Evolutionary conservation across 2,888 invertebrate genomes (phyloP).

Genomic region (Clitarchus hookeri): DNA sequence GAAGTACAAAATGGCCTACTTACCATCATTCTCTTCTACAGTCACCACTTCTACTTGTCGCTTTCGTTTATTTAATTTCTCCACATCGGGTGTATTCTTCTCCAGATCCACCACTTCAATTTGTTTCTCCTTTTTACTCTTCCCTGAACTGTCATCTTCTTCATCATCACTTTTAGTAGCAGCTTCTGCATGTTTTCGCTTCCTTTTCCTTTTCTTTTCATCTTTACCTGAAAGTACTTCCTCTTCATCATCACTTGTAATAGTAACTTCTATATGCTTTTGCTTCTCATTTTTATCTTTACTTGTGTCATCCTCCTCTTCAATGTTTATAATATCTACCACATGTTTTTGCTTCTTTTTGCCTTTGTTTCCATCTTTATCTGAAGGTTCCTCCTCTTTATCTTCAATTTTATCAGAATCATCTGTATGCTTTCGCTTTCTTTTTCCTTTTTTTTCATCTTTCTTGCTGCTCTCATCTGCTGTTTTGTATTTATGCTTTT

Average conservation of each 20-base stretch:
- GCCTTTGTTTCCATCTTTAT: background rate
- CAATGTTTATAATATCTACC: background rate
- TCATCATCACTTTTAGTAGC: conserved; percentile 16
- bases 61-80: conserved; percentile 27
- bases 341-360: conserved; percentile 19
- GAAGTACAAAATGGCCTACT: background rate
- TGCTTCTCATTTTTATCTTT: conserved; percentile 11
- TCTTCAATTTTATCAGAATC: conserved; percentile 1
- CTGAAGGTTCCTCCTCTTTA: background rate
- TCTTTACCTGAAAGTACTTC: conserved; percentile 20
- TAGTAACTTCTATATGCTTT: conserved; percentile 1
- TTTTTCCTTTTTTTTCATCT: conserved; percentile 10
- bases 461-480: conserved; percentile 34
- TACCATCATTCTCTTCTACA: conserved; percentile 29
- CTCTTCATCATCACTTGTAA: background rate
- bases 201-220: conserved; percentile 29
- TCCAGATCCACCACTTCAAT: background rate
- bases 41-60: conserved; percentile 16
- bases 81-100: background rate
- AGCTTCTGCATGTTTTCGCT: conserved; percentile 24
- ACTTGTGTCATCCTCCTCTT: background rate
- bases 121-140: conserved; percentile 10
- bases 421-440: conserved; percentile 3
- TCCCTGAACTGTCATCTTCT: conserved; percentile 17
- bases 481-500: background rate